Evolutionary conservation across 2,797 vertebrate species (phyloP).

Genomic region (Allochrocebus solatus): DNA sequence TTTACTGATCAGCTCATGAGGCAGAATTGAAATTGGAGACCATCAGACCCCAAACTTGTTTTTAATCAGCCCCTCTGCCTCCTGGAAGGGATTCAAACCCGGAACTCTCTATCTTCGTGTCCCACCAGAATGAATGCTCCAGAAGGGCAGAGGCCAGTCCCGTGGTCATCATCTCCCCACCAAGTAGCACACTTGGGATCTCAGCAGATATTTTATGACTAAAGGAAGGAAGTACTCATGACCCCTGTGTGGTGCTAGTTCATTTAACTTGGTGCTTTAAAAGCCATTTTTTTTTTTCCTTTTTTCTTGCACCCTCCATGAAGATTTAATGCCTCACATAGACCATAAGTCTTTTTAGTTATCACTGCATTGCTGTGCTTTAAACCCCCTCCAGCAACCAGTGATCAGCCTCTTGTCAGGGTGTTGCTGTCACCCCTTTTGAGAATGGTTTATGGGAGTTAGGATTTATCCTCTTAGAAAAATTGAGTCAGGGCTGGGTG

Average conservation of each 20-base stretch:
- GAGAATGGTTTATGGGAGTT: too few relatives aligned
- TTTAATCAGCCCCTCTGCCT: not conserved
- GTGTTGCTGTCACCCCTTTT: too few relatives aligned
- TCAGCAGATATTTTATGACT: not conserved
- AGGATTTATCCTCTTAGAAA: not conserved
- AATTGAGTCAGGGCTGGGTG: too few relatives aligned
- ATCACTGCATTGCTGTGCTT: fast-evolving
- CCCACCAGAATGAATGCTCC: not conserved
- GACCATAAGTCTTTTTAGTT: fast-evolving
- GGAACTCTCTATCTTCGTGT: not conserved
- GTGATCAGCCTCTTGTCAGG: too few relatives aligned
- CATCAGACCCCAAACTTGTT: too few relatives aligned
- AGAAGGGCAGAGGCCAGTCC: not conserved
- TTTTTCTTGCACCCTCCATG: fast-evolving
- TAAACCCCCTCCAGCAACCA: not conserved
- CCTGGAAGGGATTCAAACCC: not conserved
- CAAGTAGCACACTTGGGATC: fast-evolving
- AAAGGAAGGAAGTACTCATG: fast-evolving
- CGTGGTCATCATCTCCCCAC: fast-evolving
- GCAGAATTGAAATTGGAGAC: not conserved
- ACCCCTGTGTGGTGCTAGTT: not conserved
- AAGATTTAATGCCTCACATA: fast-evolving
- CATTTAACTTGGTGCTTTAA: fast-evolving
- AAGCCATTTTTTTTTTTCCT: not conserved
- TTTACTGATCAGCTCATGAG: too few relatives aligned